Conservation (phyloP, 2,888 invertebrate genomes). For the Eupithecia exiguata region DNA sequence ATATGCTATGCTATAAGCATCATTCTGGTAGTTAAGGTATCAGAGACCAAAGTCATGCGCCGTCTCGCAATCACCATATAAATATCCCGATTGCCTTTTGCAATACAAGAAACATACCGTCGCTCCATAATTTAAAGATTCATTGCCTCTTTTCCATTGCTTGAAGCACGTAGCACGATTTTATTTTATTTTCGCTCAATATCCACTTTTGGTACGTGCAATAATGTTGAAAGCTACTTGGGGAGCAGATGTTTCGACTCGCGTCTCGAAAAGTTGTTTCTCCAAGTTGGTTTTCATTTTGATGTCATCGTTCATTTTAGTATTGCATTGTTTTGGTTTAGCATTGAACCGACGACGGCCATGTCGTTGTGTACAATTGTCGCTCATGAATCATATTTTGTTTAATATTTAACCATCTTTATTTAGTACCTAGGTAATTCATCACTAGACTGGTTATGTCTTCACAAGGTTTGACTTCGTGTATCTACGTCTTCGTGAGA, state of each 20-base stretch:
- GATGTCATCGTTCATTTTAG: conserved; percentile 46
- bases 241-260: conserved; percentile 27
- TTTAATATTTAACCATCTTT: conserved; percentile 25
- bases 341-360: conserved; percentile 40
- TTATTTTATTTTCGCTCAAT: conserved; percentile 32
- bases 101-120: conserved; percentile 29
- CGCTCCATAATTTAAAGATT: conserved; percentile 33
- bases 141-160: conserved; percentile 31
- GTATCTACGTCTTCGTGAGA: neutral
- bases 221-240: conserved; percentile 30
- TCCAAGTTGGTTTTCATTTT: conserved; percentile 41
- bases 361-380: conserved; percentile 7
- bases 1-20: neutral
- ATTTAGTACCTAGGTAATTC: conserved; percentile 7
- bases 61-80: conserved; percentile 15
- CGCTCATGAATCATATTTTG: conserved; percentile 40
- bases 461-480: neutral
- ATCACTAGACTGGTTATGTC: neutral
- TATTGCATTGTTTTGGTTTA: conserved; percentile 41
- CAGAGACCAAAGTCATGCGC: conserved; percentile 16
- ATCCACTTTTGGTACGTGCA: conserved; percentile 34
- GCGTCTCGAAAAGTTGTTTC: conserved; percentile 35
- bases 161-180: conserved; percentile 28
- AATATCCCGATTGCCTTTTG: conserved; percentile 20
- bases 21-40: neutral